These are phyloP conservation scores for Eulemur rubriventer DNA, from an alignment of 2,797 vertebrate species.

Conservation along the genomic window DNA sequence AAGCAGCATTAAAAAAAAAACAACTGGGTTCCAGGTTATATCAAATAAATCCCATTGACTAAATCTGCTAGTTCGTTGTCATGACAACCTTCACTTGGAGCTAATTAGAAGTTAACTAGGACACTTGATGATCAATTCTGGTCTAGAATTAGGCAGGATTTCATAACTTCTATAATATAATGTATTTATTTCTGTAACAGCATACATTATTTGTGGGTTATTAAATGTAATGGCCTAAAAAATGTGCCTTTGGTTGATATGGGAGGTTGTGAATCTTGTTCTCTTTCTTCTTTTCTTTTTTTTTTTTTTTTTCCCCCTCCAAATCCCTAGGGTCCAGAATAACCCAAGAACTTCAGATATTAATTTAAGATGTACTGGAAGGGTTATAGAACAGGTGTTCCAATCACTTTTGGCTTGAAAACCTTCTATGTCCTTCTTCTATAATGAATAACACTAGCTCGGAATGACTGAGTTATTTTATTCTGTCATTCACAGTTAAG, in stretches of 20 bases:
- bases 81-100: conserved; percentile 62
- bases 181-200: conserved; percentile 27
- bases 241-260: not conserved
- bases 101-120: conserved; percentile 74
- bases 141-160: conserved; percentile 35
- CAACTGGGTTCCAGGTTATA: conserved; percentile 6
- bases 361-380: conserved; percentile 44
- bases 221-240: not conserved
- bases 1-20: not conserved
- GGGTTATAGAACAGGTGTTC: not conserved
- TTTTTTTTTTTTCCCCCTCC: not conserved
- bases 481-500: not conserved
- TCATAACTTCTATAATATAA: conserved; percentile 50
- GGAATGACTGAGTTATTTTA: not conserved
- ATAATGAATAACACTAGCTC: not conserved
- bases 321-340: not conserved
- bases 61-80: conserved; percentile 51
- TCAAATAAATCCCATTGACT: conserved; percentile 53
- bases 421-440: not conserved
- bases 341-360: conserved; percentile 53
- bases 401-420: conserved; percentile 30
- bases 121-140: conserved; percentile 55
- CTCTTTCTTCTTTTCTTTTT: not conserved
- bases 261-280: not conserved
- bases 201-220: conserved; percentile 39